These are phyloP conservation scores for Acanthosepion esculentum DNA, from an alignment of 2,888 invertebrate genomes.

Conservation along the genomic window DNA sequence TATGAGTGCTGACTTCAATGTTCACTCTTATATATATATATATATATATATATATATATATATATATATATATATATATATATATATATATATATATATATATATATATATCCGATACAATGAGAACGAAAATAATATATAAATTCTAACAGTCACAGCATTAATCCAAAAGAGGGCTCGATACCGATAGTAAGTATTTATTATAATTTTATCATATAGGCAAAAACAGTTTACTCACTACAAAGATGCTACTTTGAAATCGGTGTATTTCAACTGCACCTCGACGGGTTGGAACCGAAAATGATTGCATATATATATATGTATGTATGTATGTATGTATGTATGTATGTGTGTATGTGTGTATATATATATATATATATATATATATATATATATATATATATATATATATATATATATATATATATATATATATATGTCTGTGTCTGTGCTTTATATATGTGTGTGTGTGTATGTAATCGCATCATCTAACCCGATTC, in stretches of 20 bases:
- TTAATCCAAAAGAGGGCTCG: too few relatives aligned
- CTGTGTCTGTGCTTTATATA: background rate
- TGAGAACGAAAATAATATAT: too few relatives aligned
- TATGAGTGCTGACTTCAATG: too few relatives aligned
- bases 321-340: background rate
- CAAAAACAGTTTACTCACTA: too few relatives aligned
- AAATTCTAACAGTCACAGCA: too few relatives aligned
- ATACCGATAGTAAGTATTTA: too few relatives aligned
- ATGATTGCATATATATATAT: background rate
- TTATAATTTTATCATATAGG: too few relatives aligned
- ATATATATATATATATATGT: background rate
- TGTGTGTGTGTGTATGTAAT: background rate
- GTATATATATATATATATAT: background rate
- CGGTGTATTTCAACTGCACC: too few relatives aligned
- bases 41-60: background rate
- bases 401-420: background rate
- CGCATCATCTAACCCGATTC: background rate
- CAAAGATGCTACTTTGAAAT: too few relatives aligned
- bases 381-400: slow-evolving; percentile 8
- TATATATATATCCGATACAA: too few relatives aligned
- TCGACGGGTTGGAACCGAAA: too few relatives aligned
- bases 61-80: background rate
- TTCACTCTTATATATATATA: background rate
- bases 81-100: too few relatives aligned
- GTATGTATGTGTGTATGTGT: background rate